Evolutionary conservation across 1,140 invertebrate species (phyloP).

Genomic region (Bombus sylvicola): DNA sequence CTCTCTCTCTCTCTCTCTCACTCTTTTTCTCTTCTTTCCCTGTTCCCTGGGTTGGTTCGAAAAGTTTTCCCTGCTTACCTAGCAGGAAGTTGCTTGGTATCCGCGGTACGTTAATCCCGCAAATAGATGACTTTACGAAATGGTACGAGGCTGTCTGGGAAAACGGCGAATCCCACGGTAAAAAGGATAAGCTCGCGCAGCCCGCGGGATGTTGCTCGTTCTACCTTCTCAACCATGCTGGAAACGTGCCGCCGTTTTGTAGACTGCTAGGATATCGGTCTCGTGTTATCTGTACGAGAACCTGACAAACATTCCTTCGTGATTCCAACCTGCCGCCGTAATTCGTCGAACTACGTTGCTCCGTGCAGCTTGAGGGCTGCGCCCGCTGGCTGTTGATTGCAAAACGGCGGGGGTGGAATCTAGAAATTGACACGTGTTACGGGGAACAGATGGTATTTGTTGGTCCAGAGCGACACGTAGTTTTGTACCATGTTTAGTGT

Average conservation of each 20-base stretch:
- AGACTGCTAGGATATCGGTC: conserved; percentile 36
- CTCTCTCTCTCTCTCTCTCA: not conserved
- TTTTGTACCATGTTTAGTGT: not conserved
- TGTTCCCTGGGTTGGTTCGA: conserved; percentile 26
- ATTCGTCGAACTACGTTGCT: not conserved
- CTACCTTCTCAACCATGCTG: not conserved
- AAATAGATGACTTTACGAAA: conserved; percentile 71
- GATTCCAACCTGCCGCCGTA: not conserved
- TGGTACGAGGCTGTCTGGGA: conserved; percentile 58
- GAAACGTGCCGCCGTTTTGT: conserved; percentile 6
- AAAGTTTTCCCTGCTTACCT: conserved; percentile 70
- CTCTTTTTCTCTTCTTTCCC: not conserved
- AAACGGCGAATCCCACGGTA: conserved; percentile 60
- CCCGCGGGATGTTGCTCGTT: conserved; percentile 26
- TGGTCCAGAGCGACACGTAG: not conserved
- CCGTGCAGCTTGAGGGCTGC: too few species aligned
- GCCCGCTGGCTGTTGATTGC: not conserved
- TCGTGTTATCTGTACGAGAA: conserved; percentile 37
- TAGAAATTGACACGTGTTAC: not conserved
- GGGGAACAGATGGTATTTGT: not conserved
- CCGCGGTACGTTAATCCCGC: conserved; percentile 68
- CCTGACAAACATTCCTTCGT: conserved; percentile 21
- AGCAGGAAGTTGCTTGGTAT: conserved; percentile 65
- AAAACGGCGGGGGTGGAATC: not conserved
- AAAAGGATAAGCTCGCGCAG: conserved; percentile 64